phyloP scores from a whole-genome alignment of 1,140 invertebrate genomes.

The Harpegnathos saltator region DNA sequence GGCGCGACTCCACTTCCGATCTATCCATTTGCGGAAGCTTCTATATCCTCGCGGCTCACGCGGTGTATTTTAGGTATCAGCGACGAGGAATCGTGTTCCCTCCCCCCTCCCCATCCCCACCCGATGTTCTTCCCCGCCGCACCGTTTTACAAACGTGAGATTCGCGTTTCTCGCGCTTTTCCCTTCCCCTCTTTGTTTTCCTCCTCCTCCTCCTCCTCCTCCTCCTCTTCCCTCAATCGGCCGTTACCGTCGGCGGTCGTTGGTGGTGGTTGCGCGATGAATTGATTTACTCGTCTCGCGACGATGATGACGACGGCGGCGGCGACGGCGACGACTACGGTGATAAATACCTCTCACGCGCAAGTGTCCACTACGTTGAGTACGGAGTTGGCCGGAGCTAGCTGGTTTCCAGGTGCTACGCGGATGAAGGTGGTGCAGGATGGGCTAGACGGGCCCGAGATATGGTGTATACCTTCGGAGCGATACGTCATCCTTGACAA shows the following conservation, averaged over 20 bases:
- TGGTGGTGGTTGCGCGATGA: conserved; percentile 30
- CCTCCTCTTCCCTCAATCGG: neutral
- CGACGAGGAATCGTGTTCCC: conserved; percentile 17
- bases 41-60: neutral
- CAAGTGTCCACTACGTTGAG: conserved; percentile 65
- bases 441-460: conserved; percentile 61
- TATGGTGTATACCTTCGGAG: conserved; percentile 65
- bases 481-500: conserved; percentile 79
- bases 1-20: neutral
- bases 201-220: no score
- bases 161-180: neutral
- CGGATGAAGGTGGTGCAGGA: conserved; percentile 60
- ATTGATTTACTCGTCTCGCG: conserved; percentile 65
- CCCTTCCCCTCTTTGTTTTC: no score
- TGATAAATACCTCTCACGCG: conserved; percentile 72
- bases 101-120: no score
- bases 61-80: neutral
- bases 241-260: neutral
- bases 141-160: neutral
- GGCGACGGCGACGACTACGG: neutral
- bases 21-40: conserved; percentile 28
- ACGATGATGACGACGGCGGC: neutral
- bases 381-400: conserved; percentile 41
- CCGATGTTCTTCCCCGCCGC: no score
- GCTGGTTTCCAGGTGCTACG: conserved; percentile 66